These are phyloP conservation scores for Pomacea canaliculata DNA, from an alignment of 2,888 invertebrate species.

Conservation along the genomic window DNA sequence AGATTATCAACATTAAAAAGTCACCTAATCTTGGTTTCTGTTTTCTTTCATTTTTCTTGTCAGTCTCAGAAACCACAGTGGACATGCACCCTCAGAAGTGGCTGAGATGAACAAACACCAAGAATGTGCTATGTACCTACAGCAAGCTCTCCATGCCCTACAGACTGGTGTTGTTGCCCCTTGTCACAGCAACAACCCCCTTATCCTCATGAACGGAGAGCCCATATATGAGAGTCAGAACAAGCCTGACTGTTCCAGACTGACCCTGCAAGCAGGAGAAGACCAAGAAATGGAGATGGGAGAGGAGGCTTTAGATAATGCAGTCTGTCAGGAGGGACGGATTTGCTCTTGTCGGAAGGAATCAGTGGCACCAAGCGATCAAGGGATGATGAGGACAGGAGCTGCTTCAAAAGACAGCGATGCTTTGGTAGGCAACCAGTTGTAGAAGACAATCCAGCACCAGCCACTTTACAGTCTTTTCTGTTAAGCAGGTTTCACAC, in stretches of 20 bases:
- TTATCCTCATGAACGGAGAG: conserved; percentile 37
- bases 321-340: not conserved
- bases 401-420: conserved; percentile 20
- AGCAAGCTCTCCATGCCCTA: conserved; percentile 45
- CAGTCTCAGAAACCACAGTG: conserved; percentile 58
- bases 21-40: too few species aligned
- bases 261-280: not conserved
- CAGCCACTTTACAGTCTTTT: too few species aligned
- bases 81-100: conserved; percentile 51
- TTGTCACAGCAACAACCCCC: conserved; percentile 5
- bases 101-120: conserved; percentile 48
- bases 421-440: conserved; percentile 27
- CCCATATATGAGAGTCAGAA: conserved; percentile 21
- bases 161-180: not conserved
- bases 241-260: not conserved
- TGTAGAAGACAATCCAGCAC: too few species aligned
- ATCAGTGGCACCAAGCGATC: conserved; percentile 31
- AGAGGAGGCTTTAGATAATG: conserved; percentile 3
- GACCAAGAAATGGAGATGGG: conserved; percentile 16
- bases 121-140: conserved; percentile 55
- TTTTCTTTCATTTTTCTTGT: too few species aligned
- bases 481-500: too few species aligned
- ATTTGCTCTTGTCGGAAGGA: not conserved
- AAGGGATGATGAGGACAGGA: conserved; percentile 29
- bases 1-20: too few species aligned